phyloP scores from a whole-genome alignment of 30 jellyfish, hydroid and myxozoan genomes.

The Chrysaora quinquecirrha region DNA sequence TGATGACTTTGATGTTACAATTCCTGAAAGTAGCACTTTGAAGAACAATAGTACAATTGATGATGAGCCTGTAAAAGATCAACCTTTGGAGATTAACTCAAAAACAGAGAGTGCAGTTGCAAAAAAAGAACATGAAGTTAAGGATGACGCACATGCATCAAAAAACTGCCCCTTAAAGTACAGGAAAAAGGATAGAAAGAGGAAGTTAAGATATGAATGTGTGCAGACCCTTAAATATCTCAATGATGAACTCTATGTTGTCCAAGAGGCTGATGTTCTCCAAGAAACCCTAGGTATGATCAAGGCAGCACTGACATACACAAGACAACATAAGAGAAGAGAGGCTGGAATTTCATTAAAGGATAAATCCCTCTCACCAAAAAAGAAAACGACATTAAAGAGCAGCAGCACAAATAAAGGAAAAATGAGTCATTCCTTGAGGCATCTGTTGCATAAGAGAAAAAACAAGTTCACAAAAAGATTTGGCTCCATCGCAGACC shows the following conservation, averaged over 20 bases:
- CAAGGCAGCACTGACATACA: background rate
- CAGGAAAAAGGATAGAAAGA: background rate
- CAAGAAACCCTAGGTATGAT: background rate
- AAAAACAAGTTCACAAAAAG: background rate
- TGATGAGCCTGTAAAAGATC: no score
- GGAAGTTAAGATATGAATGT: slow-evolving; percentile 8
- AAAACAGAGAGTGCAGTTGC: background rate
- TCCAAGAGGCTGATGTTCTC: background rate
- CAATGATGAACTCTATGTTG: slow-evolving; percentile 5
- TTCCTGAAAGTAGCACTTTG: no score
- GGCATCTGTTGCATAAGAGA: background rate
- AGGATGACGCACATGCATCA: background rate
- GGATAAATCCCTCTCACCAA: slow-evolving; percentile 41
- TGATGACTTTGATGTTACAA: no score
- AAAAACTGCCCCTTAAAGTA: background rate
- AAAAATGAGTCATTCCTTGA: background rate
- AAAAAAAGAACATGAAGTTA: background rate
- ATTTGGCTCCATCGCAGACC: background rate
- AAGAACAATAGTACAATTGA: no score
- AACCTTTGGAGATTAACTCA: background rate
- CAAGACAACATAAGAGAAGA: background rate
- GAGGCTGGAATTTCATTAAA: slow-evolving; percentile 15
- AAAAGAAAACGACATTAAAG: background rate
- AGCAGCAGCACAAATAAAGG: background rate
- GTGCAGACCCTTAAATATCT: slow-evolving; percentile 5